A percentile compares a stretch with the other conserved stretches of the same genome.
phyloP scores from a whole-genome alignment of 1,140 invertebrate genomes.

The Macrotrachela quadricornifera region DNA sequence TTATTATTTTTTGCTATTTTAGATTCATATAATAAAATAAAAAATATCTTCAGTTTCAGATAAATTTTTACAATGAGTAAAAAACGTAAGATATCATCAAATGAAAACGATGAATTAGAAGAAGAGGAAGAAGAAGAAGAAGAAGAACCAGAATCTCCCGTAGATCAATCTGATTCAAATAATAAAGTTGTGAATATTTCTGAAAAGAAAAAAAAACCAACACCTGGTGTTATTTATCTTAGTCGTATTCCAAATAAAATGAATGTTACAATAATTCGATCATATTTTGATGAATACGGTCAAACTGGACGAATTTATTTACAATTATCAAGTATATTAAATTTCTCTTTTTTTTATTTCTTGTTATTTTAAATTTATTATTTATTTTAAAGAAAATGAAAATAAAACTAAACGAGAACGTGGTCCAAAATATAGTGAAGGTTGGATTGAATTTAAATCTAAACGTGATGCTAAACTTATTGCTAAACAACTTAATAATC shows the following conservation, averaged over 20 bases:
- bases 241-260: slow-evolving; percentile 7
- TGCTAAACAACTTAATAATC: slow-evolving; percentile 4
- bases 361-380: background rate
- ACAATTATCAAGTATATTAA: background rate
- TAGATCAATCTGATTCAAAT: no score
- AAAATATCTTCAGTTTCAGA: no score
- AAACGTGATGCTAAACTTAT: background rate
- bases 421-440: background rate
- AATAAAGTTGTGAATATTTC: no score
- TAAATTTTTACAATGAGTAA: no score
- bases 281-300: slow-evolving; percentile 4
- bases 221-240: slow-evolving; percentile 4
- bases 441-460: slow-evolving; percentile 9
- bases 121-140: no score
- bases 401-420: background rate
- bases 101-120: no score
- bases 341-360: no score
- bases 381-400: background rate
- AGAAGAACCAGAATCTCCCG: no score
- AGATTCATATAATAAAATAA: no score
- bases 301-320: slow-evolving; percentile 7
- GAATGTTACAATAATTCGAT: slow-evolving; percentile 6
- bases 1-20: no score
- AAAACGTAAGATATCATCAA: no score
- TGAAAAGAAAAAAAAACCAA: background rate